Conservation (phyloP, 2,888 invertebrate species). For the Chrysomela aeneicollis region DNA sequence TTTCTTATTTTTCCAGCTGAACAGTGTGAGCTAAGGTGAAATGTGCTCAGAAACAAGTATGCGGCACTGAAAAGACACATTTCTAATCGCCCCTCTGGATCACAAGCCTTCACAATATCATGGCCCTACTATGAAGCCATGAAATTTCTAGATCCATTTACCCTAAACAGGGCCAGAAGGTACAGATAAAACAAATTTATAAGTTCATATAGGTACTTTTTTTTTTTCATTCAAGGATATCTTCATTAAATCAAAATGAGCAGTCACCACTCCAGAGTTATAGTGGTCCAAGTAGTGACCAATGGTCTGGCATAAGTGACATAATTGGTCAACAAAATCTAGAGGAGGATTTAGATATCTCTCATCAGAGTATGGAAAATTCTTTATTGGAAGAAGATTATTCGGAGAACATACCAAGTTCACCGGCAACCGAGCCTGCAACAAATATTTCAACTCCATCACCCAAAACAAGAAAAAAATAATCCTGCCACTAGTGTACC, state of each 20-base stretch:
- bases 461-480: neutral
- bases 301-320: neutral
- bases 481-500: neutral
- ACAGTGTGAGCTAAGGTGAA: neutral
- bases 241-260: neutral
- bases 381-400: neutral
- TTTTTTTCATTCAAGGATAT: neutral
- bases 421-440: neutral
- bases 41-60: neutral
- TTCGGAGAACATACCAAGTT: neutral
- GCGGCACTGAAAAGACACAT: neutral
- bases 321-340: neutral
- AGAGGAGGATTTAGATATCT: neutral
- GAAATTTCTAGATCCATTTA: neutral
- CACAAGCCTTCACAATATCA: neutral
- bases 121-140: neutral
- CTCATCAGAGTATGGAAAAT: neutral
- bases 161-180: neutral
- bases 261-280: neutral
- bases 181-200: neutral
- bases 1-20: neutral
- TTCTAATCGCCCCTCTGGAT: neutral
- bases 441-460: neutral
- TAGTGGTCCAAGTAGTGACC: neutral
- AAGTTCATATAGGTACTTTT: neutral